phyloP scores from a whole-genome alignment of 1,140 invertebrate genomes.

The Maconellicoccus hirsutus region DNA sequence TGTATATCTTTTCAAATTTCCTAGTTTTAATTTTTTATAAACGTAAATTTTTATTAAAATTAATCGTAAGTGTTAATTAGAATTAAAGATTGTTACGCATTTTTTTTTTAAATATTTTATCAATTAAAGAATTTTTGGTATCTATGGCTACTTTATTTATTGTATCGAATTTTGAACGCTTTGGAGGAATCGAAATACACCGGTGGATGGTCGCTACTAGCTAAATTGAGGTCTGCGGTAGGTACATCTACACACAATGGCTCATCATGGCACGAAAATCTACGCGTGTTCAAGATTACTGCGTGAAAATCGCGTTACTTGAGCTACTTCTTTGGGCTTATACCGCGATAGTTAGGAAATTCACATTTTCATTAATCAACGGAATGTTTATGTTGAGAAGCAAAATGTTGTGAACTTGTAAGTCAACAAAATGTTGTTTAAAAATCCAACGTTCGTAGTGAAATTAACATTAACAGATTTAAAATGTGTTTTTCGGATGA shows the following conservation, averaged over 20 bases:
- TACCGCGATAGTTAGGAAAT: too few species aligned
- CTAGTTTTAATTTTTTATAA: not conserved
- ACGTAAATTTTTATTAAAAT: not conserved
- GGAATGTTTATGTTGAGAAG: not conserved
- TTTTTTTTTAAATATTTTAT: not conserved
- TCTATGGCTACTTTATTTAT: not conserved
- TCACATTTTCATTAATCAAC: too few species aligned
- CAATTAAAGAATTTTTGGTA: not conserved
- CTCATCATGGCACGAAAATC: too few species aligned
- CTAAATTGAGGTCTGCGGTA: too few species aligned
- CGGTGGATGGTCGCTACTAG: too few species aligned
- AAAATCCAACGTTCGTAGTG: not conserved
- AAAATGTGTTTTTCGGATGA: not conserved
- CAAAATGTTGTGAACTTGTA: not conserved
- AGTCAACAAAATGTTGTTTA: not conserved
- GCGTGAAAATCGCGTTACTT: too few species aligned
- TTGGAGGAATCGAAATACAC: too few species aligned
- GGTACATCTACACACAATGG: too few species aligned
- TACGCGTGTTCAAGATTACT: too few species aligned
- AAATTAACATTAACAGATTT: not conserved
- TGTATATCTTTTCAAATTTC: not conserved
- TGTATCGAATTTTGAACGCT: too few species aligned
- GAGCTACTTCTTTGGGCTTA: too few species aligned
- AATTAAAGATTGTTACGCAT: not conserved
- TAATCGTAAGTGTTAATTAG: not conserved